Conservation (phyloP, 2,797 vertebrate genomes). For the Chaetodon trifasciatus region DNA sequence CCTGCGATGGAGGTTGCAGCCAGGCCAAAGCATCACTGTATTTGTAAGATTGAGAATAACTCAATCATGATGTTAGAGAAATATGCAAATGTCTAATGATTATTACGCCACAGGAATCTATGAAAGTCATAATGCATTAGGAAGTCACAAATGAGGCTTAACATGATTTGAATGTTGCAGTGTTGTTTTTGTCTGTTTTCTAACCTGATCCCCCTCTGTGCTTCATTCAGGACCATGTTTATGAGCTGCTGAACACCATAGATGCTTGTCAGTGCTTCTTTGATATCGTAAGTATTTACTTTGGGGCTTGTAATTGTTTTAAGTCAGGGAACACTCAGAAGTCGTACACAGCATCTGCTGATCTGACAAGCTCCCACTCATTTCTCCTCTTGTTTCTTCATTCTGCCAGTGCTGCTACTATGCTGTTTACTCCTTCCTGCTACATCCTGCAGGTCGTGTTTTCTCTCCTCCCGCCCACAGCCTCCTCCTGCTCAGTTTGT, state of each 20-base stretch:
- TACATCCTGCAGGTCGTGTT: neutral
- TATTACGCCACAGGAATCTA: slow-evolving; percentile 9
- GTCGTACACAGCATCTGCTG: neutral
- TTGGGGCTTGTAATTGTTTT: neutral
- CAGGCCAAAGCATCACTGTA: slow-evolving; percentile 25
- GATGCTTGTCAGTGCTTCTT: slow-evolving; percentile 95
- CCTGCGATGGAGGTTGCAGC: slow-evolving; percentile 42
- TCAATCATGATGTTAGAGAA: slow-evolving; percentile 18
- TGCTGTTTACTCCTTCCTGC: neutral
- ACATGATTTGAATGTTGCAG: slow-evolving; percentile 10
- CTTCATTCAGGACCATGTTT: slow-evolving; percentile 91
- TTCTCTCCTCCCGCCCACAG: neutral
- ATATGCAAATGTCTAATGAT: slow-evolving; percentile 7
- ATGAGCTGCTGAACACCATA: slow-evolving; percentile 95
- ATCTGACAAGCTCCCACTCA: slow-evolving; percentile 12
- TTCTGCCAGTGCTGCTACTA: neutral
- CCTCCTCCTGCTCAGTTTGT: slow-evolving; percentile 9
- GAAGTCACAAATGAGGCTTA: neutral
- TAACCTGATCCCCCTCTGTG: slow-evolving; percentile 22
- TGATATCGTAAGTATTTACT: slow-evolving; percentile 90
- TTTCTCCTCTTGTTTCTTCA: neutral
- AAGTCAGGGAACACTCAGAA: neutral
- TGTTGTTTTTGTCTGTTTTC: slow-evolving; percentile 13
- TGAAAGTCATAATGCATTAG: slow-evolving; percentile 11
- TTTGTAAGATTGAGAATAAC: slow-evolving; percentile 38